These are phyloP conservation scores for Pterocles orientalis DNA, from an alignment of 2,113 vertebrate genomes.

Conservation along the genomic window DNA sequence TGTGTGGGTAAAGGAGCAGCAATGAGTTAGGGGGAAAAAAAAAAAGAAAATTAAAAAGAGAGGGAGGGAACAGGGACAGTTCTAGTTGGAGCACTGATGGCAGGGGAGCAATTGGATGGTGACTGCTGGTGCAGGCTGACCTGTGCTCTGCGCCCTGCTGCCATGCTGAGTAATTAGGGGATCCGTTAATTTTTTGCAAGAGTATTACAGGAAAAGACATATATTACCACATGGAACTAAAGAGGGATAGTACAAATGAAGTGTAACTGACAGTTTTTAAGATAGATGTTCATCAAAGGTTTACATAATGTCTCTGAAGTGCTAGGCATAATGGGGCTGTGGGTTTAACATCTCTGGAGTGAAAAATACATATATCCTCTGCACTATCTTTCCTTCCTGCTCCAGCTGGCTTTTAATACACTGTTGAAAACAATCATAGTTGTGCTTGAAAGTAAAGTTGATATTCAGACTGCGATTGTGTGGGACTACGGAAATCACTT, in stretches of 20 bases:
- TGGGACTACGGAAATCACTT: background rate
- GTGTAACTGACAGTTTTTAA: background rate
- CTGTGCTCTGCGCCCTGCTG: background rate
- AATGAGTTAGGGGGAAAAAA: background rate
- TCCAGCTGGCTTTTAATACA: background rate
- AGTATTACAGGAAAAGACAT: slow-evolving; percentile 1
- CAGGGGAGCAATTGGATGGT: background rate
- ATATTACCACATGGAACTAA: background rate
- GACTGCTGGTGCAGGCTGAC: background rate
- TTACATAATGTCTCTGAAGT: slow-evolving; percentile 30
- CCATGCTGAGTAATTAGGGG: background rate
- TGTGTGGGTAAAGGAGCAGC: background rate
- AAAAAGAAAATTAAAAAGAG: background rate
- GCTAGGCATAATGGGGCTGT: slow-evolving; percentile 7
- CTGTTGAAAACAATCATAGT: background rate
- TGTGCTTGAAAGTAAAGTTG: slow-evolving; percentile 19
- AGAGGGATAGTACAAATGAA: background rate
- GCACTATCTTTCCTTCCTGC: background rate
- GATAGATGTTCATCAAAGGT: slow-evolving; percentile 7
- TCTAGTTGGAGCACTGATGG: background rate
- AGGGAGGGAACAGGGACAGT: background rate
- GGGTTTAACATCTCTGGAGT: background rate
- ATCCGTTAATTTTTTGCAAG: background rate
- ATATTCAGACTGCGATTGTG: background rate
- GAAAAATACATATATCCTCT: background rate